Conservation (phyloP, 2,113 vertebrate genomes). For the Pachyramphus minor region DNA sequence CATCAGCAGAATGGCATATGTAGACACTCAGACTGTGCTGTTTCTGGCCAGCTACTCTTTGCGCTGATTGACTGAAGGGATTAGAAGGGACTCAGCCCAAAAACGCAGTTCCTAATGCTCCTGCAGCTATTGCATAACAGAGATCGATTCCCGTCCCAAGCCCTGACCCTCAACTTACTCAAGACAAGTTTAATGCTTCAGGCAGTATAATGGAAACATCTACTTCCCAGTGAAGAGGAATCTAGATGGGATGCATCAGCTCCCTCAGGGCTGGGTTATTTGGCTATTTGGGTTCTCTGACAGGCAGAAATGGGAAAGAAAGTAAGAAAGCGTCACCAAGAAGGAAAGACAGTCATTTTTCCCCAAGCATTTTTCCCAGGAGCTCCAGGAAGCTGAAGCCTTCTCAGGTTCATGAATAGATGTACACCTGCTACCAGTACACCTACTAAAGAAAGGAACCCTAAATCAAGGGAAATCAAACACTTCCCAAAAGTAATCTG, state of each 20-base stretch:
- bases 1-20: not conserved
- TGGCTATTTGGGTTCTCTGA: not conserved
- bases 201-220: not conserved
- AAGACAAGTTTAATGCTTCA: slow-evolving; percentile 31
- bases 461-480: not conserved
- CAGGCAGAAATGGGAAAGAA: not conserved
- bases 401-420: not conserved
- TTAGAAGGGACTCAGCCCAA: slow-evolving; percentile 33
- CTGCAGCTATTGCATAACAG: slow-evolving; percentile 40
- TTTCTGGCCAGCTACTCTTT: not conserved
- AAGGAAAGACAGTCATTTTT: not conserved
- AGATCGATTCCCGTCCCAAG: not conserved
- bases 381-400: not conserved
- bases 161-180: slow-evolving; percentile 31
- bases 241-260: not conserved
- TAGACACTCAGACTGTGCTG: not conserved
- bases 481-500: not conserved
- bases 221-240: not conserved
- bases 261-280: not conserved
- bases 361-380: not conserved
- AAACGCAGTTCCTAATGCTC: slow-evolving; percentile 14
- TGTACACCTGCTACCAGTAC: not conserved
- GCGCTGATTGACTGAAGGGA: slow-evolving; percentile 38
- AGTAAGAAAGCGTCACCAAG: not conserved
- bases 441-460: not conserved